Evolutionary conservation across 2,113 vertebrate genomes (phyloP).

Genomic region (Phrynocephalus versicolor): DNA sequence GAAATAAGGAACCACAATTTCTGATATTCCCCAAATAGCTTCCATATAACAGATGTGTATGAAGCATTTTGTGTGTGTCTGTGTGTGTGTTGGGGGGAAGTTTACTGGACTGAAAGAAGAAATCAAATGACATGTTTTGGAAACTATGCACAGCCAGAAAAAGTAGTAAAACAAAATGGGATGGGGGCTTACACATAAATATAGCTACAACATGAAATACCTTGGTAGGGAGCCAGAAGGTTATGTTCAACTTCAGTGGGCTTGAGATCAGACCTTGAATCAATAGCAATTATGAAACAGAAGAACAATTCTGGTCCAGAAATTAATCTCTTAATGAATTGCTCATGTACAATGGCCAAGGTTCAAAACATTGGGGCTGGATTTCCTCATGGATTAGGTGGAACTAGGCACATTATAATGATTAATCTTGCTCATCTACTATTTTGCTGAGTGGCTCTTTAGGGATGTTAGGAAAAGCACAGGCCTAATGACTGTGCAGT

Average conservation of each 20-base stretch:
- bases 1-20: constrained; percentile 9
- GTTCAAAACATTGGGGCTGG: constrained; percentile 22
- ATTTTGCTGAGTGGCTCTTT: constrained; percentile 22
- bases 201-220: neutral
- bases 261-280: constrained; percentile 27
- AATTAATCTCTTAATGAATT: constrained; percentile 39
- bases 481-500: constrained; percentile 6
- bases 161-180: neutral
- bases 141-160: neutral
- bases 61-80: neutral
- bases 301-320: constrained; percentile 11
- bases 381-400: constrained; percentile 14
- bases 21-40: constrained; percentile 17
- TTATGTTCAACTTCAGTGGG: constrained; percentile 17
- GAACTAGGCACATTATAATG: constrained; percentile 20
- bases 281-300: constrained; percentile 33
- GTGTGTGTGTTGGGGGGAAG: too few relatives aligned
- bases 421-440: constrained; percentile 28
- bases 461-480: neutral
- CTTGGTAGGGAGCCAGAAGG: constrained; percentile 8
- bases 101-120: too few relatives aligned
- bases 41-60: neutral
- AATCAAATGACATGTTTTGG: too few relatives aligned
- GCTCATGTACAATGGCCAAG: neutral
- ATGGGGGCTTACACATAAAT: neutral